Base-by-base conservation (phyloP, 2,888 invertebrate species). In the Phasia obesa region DNA sequence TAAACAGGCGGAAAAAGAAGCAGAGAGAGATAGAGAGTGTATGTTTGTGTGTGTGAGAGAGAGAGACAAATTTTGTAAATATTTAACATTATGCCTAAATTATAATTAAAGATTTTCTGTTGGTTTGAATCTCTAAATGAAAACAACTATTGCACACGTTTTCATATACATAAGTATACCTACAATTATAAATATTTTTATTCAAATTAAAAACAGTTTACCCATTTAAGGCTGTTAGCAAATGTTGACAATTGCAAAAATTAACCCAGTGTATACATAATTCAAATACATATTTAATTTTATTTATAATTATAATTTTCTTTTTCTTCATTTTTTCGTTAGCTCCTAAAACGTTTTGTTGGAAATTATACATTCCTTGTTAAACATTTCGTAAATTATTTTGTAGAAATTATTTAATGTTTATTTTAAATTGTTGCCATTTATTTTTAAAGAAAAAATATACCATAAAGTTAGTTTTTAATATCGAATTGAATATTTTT, bases 201-300 rank as follows among this genome's bases (percentile, higher is more conserved):
- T 65, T 53, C 6, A 64, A 62, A 42, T 7, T 19, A 53, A 3
- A 38, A 73, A 62, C 59, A 27, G 15, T 73, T 64, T 47, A 23
- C 49, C 57, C 25, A 49, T 73, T 51, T 49, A 67, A 65, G 47
- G 17, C 47, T 75, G 23, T 65, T 49, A 76, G 42, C 59, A 49
- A 51, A 59, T 76, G 65, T 67, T 75, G 59, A 31, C 60, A 53
- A 15, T 25, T 35, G 25, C 19, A 77, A 57, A 51, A 49, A 42
- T 44, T 55, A 38, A 25, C 11, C 53, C 77, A 70, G 70, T 70
- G 55, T 55, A 25, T n/a, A n/a, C n/a, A n/a, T 70, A 55, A 15
- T 25, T 55, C 23, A 23, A 47, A 47, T 35, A 70, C 2, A 62
- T 19, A 2, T 53, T 35, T 17, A 62, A 31, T n/a, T 31, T 13